Conservation (phyloP, 2,797 vertebrate genomes). For the Scleropages formosus region DNA sequence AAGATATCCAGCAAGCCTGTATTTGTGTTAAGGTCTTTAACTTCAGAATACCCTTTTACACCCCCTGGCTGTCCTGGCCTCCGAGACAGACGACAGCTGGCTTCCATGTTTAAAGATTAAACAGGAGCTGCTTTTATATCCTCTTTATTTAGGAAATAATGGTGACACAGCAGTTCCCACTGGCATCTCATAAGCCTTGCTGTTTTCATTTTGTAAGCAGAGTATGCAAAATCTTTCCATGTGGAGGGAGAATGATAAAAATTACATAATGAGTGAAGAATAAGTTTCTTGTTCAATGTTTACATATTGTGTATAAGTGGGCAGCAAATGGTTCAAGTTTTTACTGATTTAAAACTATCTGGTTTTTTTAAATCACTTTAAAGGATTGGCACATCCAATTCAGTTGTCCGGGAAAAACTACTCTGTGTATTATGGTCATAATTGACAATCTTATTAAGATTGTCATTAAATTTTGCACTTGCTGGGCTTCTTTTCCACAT, state of each 20-base stretch:
- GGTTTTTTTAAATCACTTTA: neutral
- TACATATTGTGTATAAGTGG: too few species aligned
- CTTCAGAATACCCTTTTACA: neutral
- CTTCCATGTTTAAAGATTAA: slow-evolving; percentile 61
- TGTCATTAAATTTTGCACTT: too few species aligned
- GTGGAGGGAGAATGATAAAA: neutral
- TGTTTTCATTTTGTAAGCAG: slow-evolving; percentile 58
- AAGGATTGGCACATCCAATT: neutral
- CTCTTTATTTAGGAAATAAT: slow-evolving; percentile 28
- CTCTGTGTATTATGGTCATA: too few species aligned
- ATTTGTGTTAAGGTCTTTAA: too few species aligned
- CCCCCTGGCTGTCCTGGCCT: neutral
- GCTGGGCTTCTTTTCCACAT: too few species aligned
- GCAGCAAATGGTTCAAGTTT: neutral
- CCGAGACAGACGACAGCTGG: slow-evolving; percentile 44
- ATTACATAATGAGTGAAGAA: neutral
- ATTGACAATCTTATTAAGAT: too few species aligned
- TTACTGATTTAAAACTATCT: too few species aligned
- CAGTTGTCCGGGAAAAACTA: neutral
- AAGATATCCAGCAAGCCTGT: neutral
- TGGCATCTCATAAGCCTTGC: slow-evolving; percentile 50
- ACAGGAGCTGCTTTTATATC: slow-evolving; percentile 52
- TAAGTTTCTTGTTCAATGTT: neutral
- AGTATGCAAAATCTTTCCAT: slow-evolving; percentile 48
- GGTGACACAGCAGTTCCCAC: slow-evolving; percentile 49